Evolutionary conservation across 2,113 vertebrate species (phyloP).

Genomic region (Anser brachyrhynchus): DNA sequence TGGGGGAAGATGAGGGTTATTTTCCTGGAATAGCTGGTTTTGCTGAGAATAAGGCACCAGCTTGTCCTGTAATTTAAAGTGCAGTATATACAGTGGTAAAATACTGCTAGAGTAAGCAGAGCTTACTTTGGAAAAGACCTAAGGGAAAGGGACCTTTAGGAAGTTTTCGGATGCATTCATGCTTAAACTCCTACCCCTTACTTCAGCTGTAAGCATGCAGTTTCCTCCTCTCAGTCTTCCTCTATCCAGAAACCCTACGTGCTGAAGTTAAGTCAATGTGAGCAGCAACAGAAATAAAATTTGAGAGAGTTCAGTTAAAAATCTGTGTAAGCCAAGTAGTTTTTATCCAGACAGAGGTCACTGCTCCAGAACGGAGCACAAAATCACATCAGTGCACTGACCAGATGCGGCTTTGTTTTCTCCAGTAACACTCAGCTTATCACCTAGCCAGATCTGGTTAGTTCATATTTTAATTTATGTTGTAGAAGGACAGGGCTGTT

Average conservation of each 20-base stretch:
- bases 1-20: background rate
- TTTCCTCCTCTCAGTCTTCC: background rate
- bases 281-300: rapidly evolving
- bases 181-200: background rate
- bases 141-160: background rate
- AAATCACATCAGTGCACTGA: background rate
- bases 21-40: background rate
- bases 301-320: background rate
- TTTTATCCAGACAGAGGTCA: background rate
- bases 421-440: background rate
- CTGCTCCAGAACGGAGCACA: background rate
- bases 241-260: background rate
- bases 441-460: background rate
- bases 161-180: background rate
- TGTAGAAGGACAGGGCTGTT: background rate
- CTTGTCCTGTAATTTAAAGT: background rate
- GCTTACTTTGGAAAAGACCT: background rate
- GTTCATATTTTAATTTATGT: background rate
- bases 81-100: background rate
- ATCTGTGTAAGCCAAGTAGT: background rate
- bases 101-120: background rate
- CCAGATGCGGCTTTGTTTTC: background rate
- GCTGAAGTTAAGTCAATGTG: background rate
- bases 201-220: background rate
- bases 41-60: background rate